Evolutionary conservation across 2,113 vertebrate genomes (phyloP).

Genomic region (Physeter macrocephalus): DNA sequence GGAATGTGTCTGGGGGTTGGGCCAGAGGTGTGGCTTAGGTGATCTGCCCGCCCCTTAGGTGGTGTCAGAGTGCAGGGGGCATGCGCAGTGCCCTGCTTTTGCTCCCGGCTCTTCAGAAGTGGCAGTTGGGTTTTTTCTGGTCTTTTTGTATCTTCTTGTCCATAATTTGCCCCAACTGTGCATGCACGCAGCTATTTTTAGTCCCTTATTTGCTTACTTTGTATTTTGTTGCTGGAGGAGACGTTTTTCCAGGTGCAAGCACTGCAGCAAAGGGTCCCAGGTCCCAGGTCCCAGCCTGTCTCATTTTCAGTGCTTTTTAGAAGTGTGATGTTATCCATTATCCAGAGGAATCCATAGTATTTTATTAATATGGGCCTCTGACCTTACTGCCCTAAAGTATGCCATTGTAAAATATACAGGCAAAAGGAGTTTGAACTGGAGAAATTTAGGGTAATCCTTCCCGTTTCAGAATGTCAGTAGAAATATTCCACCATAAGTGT

Average conservation of each 20-base stretch:
- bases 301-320: not conserved
- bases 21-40: not conserved
- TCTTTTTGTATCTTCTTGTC: not conserved
- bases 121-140: fast-evolving
- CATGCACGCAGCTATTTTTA: too few species aligned
- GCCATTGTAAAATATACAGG: not conserved
- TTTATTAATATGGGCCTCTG: not conserved
- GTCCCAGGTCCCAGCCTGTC: not conserved
- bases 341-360: not conserved
- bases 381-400: not conserved
- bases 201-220: not conserved
- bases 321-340: not conserved
- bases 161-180: not conserved
- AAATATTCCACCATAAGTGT: not conserved
- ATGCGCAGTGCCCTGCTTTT: not conserved
- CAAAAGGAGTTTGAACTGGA: not conserved
- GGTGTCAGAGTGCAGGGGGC: not conserved
- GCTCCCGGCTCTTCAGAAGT: not conserved
- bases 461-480: not conserved
- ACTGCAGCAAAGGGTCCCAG: not conserved
- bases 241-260: not conserved
- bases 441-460: not conserved
- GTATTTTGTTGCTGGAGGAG: not conserved
- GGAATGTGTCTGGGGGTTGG: not conserved
- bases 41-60: not conserved